Conservation (phyloP, 2,113 vertebrate genomes). For the Gnathonemus echidnorhynchus region DNA sequence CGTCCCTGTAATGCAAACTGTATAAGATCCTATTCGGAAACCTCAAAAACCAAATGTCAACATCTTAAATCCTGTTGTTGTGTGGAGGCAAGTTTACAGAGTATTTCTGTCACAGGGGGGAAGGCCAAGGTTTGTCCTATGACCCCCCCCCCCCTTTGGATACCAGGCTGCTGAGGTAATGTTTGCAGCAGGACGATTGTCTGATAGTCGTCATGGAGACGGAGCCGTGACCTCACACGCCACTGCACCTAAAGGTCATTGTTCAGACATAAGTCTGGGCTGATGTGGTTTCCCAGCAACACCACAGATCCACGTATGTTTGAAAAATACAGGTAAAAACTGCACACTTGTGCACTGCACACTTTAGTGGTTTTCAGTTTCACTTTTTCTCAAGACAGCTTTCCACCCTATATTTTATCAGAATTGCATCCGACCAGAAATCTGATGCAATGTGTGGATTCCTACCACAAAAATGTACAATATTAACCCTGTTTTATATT, state of each 20-base stretch:
- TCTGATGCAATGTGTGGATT: neutral
- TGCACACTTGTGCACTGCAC: neutral
- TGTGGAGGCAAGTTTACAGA: slow-evolving; percentile 44
- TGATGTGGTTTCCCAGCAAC: slow-evolving; percentile 34
- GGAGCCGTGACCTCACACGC: slow-evolving; percentile 59
- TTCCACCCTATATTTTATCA: neutral
- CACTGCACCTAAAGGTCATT: slow-evolving; percentile 65
- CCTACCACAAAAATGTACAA: neutral
- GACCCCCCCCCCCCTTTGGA: slow-evolving; percentile 46
- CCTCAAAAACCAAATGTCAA: neutral
- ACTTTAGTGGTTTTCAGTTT: neutral
- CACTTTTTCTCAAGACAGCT: neutral
- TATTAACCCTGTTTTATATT: neutral
- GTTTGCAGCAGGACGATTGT: slow-evolving; percentile 46
- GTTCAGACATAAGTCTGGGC: slow-evolving; percentile 34
- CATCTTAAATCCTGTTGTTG: slow-evolving; percentile 18
- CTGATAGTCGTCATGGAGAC: slow-evolving; percentile 66
- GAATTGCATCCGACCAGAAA: neutral
- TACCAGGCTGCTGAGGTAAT: slow-evolving; percentile 69
- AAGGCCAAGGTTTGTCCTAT: slow-evolving; percentile 62
- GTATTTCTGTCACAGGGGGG: slow-evolving; percentile 42
- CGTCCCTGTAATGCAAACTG: neutral
- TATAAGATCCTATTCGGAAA: neutral
- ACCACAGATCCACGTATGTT: slow-evolving; percentile 34
- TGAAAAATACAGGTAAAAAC: slow-evolving; percentile 36